These are phyloP conservation scores for Halcyon leucocephala DNA, from an alignment of 2,797 vertebrate species.

Conservation along the genomic window DNA sequence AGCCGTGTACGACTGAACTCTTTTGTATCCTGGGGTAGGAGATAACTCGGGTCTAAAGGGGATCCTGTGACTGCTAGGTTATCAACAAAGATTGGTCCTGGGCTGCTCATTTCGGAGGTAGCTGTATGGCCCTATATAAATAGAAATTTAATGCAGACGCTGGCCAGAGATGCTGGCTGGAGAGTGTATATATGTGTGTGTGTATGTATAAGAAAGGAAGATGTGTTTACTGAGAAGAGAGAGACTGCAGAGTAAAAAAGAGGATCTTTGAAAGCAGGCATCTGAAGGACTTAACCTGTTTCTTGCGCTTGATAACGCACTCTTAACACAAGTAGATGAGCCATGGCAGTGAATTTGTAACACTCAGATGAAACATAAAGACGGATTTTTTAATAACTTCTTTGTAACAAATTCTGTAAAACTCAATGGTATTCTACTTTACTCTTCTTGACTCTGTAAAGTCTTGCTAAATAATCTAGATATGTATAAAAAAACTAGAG, in stretches of 20 bases:
- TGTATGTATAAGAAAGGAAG: not conserved
- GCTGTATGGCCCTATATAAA: not conserved
- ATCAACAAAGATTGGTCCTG: not conserved
- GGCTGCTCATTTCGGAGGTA: not conserved
- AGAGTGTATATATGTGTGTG: not conserved
- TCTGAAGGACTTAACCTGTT: accelerated
- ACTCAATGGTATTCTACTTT: not conserved
- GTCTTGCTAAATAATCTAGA: not conserved
- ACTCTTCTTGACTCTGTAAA: not conserved
- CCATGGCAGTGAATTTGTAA: not conserved
- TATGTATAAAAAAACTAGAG: not conserved
- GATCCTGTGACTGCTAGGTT: not conserved
- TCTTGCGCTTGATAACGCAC: accelerated
- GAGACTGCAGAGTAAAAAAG: not conserved
- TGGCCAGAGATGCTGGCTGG: accelerated
- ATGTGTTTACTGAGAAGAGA: not conserved
- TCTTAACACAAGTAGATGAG: not conserved
- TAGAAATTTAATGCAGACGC: not conserved
- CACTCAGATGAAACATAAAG: not conserved
- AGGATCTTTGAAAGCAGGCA: not conserved
- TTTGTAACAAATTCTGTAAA: not conserved
- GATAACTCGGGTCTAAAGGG: not conserved
- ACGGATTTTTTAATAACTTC: not conserved
- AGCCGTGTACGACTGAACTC: not conserved
- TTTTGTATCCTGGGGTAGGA: not conserved